Conservation (phyloP, 2,888 invertebrate species). For the Lasioglossum pauxillum region DNA sequence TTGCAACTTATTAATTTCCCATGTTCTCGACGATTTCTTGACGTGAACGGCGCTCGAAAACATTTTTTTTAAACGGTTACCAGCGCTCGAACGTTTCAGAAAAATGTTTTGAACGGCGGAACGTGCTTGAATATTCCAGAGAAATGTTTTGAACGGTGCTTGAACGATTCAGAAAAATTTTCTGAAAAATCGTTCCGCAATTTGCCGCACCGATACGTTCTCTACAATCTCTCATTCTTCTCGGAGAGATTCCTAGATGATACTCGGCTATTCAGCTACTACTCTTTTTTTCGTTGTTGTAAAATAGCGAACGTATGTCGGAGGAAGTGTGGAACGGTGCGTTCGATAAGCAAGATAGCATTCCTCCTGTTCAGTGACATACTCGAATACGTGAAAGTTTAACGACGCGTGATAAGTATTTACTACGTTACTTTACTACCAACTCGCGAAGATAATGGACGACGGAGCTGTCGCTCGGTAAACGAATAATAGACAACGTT, state of each 20-base stretch:
- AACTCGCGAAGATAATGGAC: not conserved
- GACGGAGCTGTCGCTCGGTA: not conserved
- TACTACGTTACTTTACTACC: slow-evolving; percentile 10
- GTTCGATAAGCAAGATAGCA: slow-evolving; percentile 57
- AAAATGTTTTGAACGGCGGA: not conserved
- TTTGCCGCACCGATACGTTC: slow-evolving; percentile 22
- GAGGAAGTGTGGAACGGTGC: slow-evolving; percentile 42
- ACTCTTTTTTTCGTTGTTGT: slow-evolving; percentile 34
- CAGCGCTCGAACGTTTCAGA: not conserved
- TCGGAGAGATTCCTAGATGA: slow-evolving; percentile 8
- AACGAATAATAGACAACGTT: not conserved
- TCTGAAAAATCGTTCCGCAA: slow-evolving; percentile 13
- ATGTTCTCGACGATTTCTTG: slow-evolving; percentile 15
- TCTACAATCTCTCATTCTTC: slow-evolving; percentile 13
- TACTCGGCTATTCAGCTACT: not conserved
- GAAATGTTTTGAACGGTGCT: not conserved
- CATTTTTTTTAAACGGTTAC: not conserved
- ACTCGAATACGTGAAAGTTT: slow-evolving; percentile 42
- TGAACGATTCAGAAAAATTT: not conserved
- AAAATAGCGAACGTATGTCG: slow-evolving; percentile 26
- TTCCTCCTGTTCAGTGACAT: slow-evolving; percentile 30
- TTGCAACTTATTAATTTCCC: slow-evolving; percentile 2
- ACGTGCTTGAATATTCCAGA: not conserved
- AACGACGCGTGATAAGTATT: slow-evolving; percentile 47
- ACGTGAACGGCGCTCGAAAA: not conserved